A percentile compares a stretch with the other conserved stretches of the same genome.
phyloP scores from a whole-genome alignment of 2,113 vertebrate genomes.

The Peromyscus maniculatus region DNA sequence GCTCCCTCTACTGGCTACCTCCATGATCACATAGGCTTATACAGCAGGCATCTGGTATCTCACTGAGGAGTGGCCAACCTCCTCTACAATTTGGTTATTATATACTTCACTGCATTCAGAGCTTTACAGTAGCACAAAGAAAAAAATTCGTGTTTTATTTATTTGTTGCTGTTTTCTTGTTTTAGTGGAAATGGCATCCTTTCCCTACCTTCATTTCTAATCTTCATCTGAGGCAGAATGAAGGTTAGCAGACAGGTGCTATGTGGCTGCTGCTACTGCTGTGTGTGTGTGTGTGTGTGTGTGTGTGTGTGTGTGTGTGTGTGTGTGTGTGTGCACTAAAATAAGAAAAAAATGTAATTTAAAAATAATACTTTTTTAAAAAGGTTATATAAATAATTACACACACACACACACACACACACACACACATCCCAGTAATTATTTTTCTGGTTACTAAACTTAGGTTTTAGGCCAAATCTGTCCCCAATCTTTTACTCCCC shows the following conservation, averaged over 20 bases:
- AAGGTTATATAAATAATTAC: too few relatives aligned
- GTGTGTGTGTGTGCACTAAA: too few relatives aligned
- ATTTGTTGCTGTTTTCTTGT: not conserved
- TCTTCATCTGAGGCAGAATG: not conserved
- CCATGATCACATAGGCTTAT: accelerated
- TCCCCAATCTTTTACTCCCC: not conserved
- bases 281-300: too few relatives aligned
- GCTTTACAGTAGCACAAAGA: not conserved
- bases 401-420: not conserved
- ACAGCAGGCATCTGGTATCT: not conserved
- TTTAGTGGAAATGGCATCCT: not conserved
- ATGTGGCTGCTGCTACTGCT: too few relatives aligned
- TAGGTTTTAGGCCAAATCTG: not conserved
- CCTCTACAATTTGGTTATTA: not conserved
- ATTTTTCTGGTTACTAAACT: not conserved
- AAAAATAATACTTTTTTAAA: too few relatives aligned
- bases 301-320: too few relatives aligned
- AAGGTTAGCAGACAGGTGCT: not conserved
- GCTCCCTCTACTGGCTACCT: not conserved
- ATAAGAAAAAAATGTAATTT: too few relatives aligned
- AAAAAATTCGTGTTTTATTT: not conserved
- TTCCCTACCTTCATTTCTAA: not conserved
- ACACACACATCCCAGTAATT: not conserved
- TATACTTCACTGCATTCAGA: not conserved
- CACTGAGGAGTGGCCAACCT: not conserved